Evolutionary conservation across 2,797 vertebrate species (phyloP).

Genomic region (Mastacembelus armatus): DNA sequence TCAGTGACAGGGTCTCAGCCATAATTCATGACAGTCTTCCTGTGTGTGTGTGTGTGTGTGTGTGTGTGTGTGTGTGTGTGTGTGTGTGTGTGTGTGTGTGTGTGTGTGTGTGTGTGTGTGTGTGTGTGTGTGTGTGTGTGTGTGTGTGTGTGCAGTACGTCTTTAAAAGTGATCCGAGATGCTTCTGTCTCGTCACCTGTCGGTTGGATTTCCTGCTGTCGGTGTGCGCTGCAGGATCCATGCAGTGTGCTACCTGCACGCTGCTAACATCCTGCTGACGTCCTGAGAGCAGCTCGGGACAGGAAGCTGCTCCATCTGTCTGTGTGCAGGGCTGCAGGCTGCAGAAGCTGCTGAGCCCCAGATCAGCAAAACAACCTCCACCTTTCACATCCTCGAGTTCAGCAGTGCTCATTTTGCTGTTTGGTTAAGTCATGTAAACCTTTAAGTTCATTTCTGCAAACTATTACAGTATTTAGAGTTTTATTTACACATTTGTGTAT

Average conservation of each 20-base stretch:
- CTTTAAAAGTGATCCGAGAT: constrained; percentile 21
- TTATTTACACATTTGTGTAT: no score
- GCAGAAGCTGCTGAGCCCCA: constrained; percentile 9
- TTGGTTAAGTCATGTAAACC: no score
- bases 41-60: constrained; percentile 5
- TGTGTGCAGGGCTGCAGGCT: constrained; percentile 29
- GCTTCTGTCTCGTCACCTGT: constrained; percentile 34
- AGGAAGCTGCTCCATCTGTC: constrained; percentile 56
- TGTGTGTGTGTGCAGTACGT: not conserved
- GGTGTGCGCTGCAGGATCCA: constrained; percentile 23
- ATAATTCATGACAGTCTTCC: constrained; percentile 56
- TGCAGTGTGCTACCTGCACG: constrained; percentile 32
- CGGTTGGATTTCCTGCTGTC: constrained; percentile 42
- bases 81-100: constrained; percentile 6
- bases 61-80: constrained; percentile 4
- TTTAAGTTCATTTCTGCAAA: no score
- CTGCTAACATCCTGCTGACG: constrained; percentile 40
- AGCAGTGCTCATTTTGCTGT: no score
- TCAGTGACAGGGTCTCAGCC: constrained; percentile 43
- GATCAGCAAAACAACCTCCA: not conserved
- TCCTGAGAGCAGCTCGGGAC: constrained; percentile 12
- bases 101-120: constrained; percentile 1
- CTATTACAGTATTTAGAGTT: no score
- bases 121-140: constrained; percentile 6
- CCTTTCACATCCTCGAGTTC: not conserved